Evolutionary conservation across 2,797 vertebrate genomes (phyloP), one percentile per base, ranked within the genome.

Genomic region (Passerculus sandwichensis): DNA sequence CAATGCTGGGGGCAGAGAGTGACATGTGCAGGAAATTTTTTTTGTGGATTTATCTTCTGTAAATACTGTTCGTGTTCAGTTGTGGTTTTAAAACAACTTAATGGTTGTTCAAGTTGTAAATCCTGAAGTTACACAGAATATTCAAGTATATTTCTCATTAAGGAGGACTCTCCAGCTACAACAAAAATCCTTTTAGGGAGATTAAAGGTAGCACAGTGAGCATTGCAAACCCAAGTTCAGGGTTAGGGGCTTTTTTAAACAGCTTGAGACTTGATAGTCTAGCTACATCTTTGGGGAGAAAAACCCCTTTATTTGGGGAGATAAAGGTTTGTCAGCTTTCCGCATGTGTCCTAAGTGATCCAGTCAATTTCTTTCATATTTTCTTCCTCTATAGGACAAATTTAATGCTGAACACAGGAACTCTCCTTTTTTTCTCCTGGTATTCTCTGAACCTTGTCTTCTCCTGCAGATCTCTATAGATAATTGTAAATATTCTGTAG

Each of bases 1-100:
- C 21, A 47, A 3, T 15, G 5, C 6, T 60, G 13, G 15, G 2
- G 11, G 1, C 21, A 19, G 10, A 26, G 5, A 45, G 16, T n/a
- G 32, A 50, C 2, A 2, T 6, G 5, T 51, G 11, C 48, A 48
- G 66, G 53, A 42, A 81, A 66, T 70, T 71, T 5, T 72, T 21
- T 21, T 54, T 22, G 11, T 70, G 50, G n/a, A 51, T 83, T 47
- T 67, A 20, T 69, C 44, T 72, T 72, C 45, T 72, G 1, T 38
- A 75, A 36, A 15, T 71, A 16, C n/a, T 66, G 4, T 56, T 73
- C 2, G 2, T 29, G 9, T 64, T 76, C n/a, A 38, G 9, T 23
- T 69, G 36, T 47, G 19, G 10, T 9, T 89, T 87, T 66, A 53
- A 53, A 74, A 57, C 16, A 74, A 10, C 19, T 34, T 14, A 59